These are phyloP conservation scores for Marmota monax DNA, from an alignment of 2,113 vertebrate species.

Conservation along the genomic window DNA sequence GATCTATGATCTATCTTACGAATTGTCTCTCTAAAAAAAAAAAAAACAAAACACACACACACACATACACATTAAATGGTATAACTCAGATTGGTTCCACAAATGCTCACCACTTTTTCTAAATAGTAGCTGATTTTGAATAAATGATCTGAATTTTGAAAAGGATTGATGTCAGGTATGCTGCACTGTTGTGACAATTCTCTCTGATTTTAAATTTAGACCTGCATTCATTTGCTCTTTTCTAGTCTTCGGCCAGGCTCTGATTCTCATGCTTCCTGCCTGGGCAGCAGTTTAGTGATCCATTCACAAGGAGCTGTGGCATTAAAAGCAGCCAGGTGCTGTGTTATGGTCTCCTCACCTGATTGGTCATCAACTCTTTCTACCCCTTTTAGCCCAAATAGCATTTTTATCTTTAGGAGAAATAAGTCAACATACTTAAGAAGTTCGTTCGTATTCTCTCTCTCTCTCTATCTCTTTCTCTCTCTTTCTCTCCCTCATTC, in stretches of 20 bases:
- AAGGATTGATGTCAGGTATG: neutral
- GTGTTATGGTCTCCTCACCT: neutral
- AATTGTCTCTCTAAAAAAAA: neutral
- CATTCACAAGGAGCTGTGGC: neutral
- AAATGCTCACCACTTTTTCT: constrained; percentile 33
- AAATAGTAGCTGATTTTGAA: constrained; percentile 35
- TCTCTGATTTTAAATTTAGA: neutral
- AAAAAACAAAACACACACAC: too few species aligned
- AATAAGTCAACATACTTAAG: neutral
- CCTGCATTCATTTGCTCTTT: neutral
- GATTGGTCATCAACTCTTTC: neutral
- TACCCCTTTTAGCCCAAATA: neutral
- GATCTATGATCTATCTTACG: neutral
- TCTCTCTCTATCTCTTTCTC: neutral
- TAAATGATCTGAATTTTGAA: constrained; percentile 47
- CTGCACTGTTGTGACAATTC: neutral
- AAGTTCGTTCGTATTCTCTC: neutral
- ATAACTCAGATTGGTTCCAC: neutral
- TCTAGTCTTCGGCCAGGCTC: neutral
- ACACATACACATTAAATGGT: neutral
- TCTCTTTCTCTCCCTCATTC: neutral
- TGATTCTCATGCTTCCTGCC: neutral
- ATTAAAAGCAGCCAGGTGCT: neutral
- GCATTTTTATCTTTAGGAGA: constrained; percentile 21
- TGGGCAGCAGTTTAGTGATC: neutral